Base-by-base conservation (phyloP, 2,113 vertebrate genomes). In the Corythoichthys intestinalis region DNA sequence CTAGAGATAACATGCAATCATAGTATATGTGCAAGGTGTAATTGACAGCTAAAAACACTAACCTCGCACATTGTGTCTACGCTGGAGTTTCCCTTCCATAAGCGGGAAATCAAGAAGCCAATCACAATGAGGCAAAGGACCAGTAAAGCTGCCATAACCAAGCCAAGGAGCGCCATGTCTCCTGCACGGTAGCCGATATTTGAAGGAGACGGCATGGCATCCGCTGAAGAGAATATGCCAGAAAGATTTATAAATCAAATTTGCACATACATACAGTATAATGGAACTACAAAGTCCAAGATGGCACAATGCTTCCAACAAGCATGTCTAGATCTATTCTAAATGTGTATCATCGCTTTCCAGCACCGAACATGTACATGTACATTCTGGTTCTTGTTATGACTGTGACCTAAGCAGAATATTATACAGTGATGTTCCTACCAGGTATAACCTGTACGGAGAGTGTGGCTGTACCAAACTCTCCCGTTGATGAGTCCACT, bases 101-200 rank as follows among this genome's bases (percentile, higher is more conserved):
- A 20, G 67, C 83, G 88, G 35, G 88, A 91, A 64, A 93, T 62
- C 65, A 94, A 56, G 73, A 94, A 83, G 69, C 92, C 94, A 38
- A 95, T 92, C 44, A 93, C 69, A 8, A 92, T 84, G 44, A 96
- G 76, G 67, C 85, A 86, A 44, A 95, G 84, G 44, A 92, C 78
- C 20, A 96, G 75, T 65, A 95, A 73, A 1, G 89, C 91, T 0
- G 92, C 93, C 86, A 95, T 91, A 0, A 87, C 67, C 2, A 93
- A 90, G 1, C 94, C 94, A 12, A 95, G 71, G 10, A 92, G 70
- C 8, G 85, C 93, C 94, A 95, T 95, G 71, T 95, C 91, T n/a
- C 91, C 87, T 0, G 89, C 72, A 4, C 87, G 85, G 76, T 91
- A 90, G 49, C 87, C 88, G 0, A 87, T 37, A n/a, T 78, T 91